Conservation (phyloP, 2,888 invertebrate species). For the Strigamia maritima region DNA sequence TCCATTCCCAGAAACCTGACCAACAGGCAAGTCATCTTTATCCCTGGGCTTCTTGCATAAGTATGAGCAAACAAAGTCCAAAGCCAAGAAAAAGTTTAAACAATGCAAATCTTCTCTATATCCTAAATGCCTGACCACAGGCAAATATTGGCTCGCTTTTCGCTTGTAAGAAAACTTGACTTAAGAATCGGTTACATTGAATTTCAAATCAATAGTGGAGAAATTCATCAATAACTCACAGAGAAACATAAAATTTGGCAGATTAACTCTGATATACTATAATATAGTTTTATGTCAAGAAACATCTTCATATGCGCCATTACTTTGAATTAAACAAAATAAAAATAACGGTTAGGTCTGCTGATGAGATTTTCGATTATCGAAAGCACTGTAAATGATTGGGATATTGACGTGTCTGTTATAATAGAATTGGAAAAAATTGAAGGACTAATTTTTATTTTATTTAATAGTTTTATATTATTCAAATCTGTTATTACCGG, state of each 20-base stretch:
- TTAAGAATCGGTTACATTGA: background rate
- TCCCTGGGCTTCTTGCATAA: background rate
- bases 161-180: background rate
- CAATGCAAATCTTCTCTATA: constrained; percentile 21
- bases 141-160: background rate
- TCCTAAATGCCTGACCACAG: constrained; percentile 12
- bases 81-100: background rate
- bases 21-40: constrained; percentile 9
- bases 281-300: too few species aligned
- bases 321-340: too few species aligned
- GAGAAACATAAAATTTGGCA: background rate
- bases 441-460: too few species aligned
- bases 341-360: too few species aligned
- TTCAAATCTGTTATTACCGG: too few species aligned
- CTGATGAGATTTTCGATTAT: too few species aligned
- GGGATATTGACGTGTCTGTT: too few species aligned
- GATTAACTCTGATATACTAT: too few species aligned
- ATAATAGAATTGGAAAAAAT: too few species aligned
- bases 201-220: background rate
- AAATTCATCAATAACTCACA: background rate
- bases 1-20: constrained; percentile 12
- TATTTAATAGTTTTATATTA: too few species aligned
- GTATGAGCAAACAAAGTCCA: constrained; percentile 19
- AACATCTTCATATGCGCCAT: too few species aligned
- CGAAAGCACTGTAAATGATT: too few species aligned